Conservation (phyloP, 2,888 invertebrate genomes). For the Schizotus pectinicornis region DNA sequence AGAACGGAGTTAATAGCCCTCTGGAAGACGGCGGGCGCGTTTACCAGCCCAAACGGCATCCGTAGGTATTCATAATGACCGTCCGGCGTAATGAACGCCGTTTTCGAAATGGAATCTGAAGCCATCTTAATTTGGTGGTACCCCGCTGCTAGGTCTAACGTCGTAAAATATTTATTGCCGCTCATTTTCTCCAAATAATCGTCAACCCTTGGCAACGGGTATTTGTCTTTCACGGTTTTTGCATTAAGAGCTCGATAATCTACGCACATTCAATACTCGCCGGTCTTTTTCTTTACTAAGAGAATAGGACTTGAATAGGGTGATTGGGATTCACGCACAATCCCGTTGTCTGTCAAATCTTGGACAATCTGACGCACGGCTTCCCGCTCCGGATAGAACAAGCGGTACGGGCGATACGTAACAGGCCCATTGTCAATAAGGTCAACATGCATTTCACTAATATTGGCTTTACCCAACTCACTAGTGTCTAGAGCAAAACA, state of each 20-base stretch:
- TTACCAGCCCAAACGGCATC: slow-evolving; percentile 30
- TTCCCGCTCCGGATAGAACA: not conserved
- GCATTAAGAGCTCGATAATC: slow-evolving; percentile 47
- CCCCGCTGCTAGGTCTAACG: slow-evolving; percentile 45
- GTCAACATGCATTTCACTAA: slow-evolving; percentile 12
- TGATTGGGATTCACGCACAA: slow-evolving; percentile 41
- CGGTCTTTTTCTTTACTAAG: slow-evolving; percentile 35
- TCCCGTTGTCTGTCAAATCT: slow-evolving; percentile 31
- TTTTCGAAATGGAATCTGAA: slow-evolving; percentile 41
- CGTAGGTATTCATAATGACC: slow-evolving; percentile 33
- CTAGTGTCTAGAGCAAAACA: slow-evolving; percentile 21
- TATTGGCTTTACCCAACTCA: slow-evolving; percentile 24
- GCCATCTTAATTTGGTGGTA: slow-evolving; percentile 46
- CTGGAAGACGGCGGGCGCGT: slow-evolving; percentile 35
- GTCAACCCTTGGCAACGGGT: slow-evolving; percentile 47
- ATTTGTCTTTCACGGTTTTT: slow-evolving; percentile 45
- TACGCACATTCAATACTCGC: slow-evolving; percentile 38
- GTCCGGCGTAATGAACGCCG: slow-evolving; percentile 46
- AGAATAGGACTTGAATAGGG: slow-evolving; percentile 37
- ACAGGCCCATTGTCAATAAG: not conserved
- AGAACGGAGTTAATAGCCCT: slow-evolving; percentile 27
- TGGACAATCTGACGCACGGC: slow-evolving; percentile 26
- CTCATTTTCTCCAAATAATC: slow-evolving; percentile 43
- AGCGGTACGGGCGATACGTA: slow-evolving; percentile 1
- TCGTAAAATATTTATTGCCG: slow-evolving; percentile 40